Percentiles rank a stretch among this genome's conserved stretches.
Evolutionary conservation across 2,888 invertebrate genomes (phyloP).

Genomic region (Emmelina monodactyla): DNA sequence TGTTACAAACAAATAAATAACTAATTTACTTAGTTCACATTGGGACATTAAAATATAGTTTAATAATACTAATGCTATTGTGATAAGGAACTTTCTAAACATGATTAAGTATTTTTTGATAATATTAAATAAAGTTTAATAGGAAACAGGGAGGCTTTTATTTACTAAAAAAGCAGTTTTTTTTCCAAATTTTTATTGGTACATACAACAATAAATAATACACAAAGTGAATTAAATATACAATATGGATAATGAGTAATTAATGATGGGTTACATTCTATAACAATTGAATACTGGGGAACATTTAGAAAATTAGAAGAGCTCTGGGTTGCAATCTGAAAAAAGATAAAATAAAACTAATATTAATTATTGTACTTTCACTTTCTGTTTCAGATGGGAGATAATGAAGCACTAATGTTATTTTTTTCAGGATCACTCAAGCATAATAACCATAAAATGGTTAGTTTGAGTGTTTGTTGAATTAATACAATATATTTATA

Average conservation of each 20-base stretch:
- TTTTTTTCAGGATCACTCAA: conserved; percentile 50
- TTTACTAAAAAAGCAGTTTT: conserved; percentile 21
- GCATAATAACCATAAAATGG: conserved; percentile 25
- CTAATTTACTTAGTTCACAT: too few relatives aligned
- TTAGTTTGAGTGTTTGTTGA: conserved; percentile 50
- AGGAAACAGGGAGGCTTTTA: conserved; percentile 47
- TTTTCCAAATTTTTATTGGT: conserved; percentile 18
- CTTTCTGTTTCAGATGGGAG: conserved; percentile 60
- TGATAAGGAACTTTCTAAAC: conserved; percentile 20
- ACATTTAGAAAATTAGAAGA: conserved; percentile 12
- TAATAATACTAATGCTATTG: too few relatives aligned
- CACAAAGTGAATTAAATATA: conserved; percentile 27
- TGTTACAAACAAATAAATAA: too few relatives aligned
- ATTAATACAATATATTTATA: conserved; percentile 32
- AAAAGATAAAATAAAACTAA: conserved; percentile 27
- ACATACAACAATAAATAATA: conserved; percentile 30
- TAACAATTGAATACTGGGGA: conserved; percentile 15
- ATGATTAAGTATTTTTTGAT: conserved; percentile 32
- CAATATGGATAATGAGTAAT: conserved; percentile 21
- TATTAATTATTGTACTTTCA: conserved; percentile 48
- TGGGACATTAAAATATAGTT: conserved; percentile 14
- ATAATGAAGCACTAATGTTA: conserved; percentile 48
- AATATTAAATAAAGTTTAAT: conserved; percentile 42
- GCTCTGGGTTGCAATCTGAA: conserved; percentile 45
- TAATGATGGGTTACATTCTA: conserved; percentile 14